phyloP scores from a whole-genome alignment of 2,797 vertebrate species.

The Odontamblyopus lacepedii region DNA sequence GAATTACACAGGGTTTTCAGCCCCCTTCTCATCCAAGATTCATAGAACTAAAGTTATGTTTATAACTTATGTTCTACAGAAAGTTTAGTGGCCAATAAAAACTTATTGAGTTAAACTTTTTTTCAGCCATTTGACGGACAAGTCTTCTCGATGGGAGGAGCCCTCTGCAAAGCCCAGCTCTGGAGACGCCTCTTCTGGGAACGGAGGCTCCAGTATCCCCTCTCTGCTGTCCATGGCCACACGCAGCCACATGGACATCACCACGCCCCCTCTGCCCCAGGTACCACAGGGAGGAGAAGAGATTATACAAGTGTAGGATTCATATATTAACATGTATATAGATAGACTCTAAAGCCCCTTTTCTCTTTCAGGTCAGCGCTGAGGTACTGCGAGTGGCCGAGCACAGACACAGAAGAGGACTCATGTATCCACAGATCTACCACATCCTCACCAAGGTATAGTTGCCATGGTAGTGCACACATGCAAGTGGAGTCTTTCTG shows the following conservation, averaged over 20 bases:
- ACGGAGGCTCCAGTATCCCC: constrained; percentile 85
- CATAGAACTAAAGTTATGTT: no score
- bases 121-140: constrained; percentile 84
- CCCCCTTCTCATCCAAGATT: no score
- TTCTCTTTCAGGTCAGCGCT: constrained; percentile 76
- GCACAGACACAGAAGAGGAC: constrained; percentile 89
- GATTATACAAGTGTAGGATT: no score
- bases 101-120: not conserved
- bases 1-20: no score
- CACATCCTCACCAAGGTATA: constrained; percentile 89
- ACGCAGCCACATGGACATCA: constrained; percentile 93
- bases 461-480: not conserved
- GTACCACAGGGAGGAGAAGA: constrained; percentile 25
- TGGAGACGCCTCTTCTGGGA: constrained; percentile 79
- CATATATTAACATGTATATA: no score
- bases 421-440: constrained; percentile 94
- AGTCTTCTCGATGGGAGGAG: constrained; percentile 85
- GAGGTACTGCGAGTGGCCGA: constrained; percentile 91
- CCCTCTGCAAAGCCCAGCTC: constrained; percentile 74
- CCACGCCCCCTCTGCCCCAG: constrained; percentile 89
- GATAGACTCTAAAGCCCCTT: not conserved
- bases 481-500: no score
- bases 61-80: no score
- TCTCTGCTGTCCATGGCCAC: constrained; percentile 93
- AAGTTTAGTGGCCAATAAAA: no score